Evolutionary conservation across 1,140 invertebrate genomes (phyloP), one percentile per base, ranked within the genome.

Genomic region (Aphaenogaster floridana): DNA sequence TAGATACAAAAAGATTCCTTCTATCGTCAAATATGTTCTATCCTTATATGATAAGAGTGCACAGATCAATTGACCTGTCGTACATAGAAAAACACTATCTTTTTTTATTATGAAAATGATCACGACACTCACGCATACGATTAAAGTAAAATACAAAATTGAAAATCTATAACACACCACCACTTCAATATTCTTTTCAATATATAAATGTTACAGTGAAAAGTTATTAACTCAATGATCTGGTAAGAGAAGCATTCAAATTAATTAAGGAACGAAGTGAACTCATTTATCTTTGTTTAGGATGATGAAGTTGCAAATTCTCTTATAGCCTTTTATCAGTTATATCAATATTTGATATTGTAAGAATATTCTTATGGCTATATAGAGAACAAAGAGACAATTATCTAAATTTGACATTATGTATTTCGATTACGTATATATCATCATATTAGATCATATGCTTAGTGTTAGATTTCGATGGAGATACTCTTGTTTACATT

Each of bases 371-470:
- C 1, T n/a, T 80, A 52, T 66, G 28, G 45, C 8, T 64, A n/a
- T 64, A 36, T 39, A 36, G 13, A 79, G 34, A 76, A 76, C 36
- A 59, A 76, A 59, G 6, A 42, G 17, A 76, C 36, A 28, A 15
- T 59, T n/a, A 76, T 21, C 21, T 80, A 52, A 48, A 68, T 80
- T 68, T 68, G 17, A 78, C 11, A 50, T 79, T 42, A 36, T 79
- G 2, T 66, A 79, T n/a, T 21, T 74, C 36, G 34, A 66, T 66
- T 48, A 50, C 45, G 7, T 79, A 39, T 79, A 39, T 48, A 78
- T 42, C 54, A 63, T 78, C 42, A 21, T 64, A 48, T 64, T 78
- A 66, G 21, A 36, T 66, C 28, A 28, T 36, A 34, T 52, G 17
- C 17, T 68, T 17, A 28, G 28, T 28, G 0, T 28, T 28, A 36